Base-by-base conservation (phyloP, 2,888 invertebrate genomes). In the Dasypogon diadema region DNA sequence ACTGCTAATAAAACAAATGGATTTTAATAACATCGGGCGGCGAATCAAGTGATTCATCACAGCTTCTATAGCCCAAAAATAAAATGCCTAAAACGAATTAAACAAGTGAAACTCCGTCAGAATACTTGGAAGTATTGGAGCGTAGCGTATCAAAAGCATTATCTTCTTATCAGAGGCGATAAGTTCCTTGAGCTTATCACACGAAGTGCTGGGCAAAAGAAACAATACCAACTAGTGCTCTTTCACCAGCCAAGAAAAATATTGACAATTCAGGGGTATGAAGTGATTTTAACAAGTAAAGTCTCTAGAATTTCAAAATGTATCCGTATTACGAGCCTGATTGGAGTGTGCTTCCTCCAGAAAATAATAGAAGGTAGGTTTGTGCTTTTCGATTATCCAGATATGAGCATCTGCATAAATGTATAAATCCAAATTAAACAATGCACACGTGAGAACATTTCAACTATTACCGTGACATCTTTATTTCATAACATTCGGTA, bases 261-360 rank as follows among this genome's bases (percentile, higher is more conserved):
- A 42, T 42, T 42, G 42, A 42, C 42, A 3, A 12, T 42, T 42
- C n/a, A 12, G 8, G 8, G 4, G 8, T 30, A 30, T n/a, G n/a
- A n/a, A 30, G 10, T 30, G n/a, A 42, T 12, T 3, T 42, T 42
- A 42, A 42, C 42, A 42, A 42, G 0, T 12, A 42, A 42, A 30
- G 30, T 30, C 12, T 42, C 3, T 12, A 42, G 42, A 18, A 18
- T 26, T 21, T 5, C 42, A 68, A n/a, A 74, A 56, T 72, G 54
- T 74, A 77, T 72, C 60, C 65, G 6, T 73, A 76, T 26, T 76
- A 74, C 21, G 74, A 74, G 8, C 21, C 74, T 8, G 94, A 95
- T 84, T 93, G 93, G 93, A 94, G 94, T 87, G 91, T 94, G 80
- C 87, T 95, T 81, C 95, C 95, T 78, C 92, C 93, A 76, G 94